These are phyloP conservation scores for Cryptoprocta ferox DNA, from an alignment of 2,797 vertebrate genomes.

Conservation along the genomic window DNA sequence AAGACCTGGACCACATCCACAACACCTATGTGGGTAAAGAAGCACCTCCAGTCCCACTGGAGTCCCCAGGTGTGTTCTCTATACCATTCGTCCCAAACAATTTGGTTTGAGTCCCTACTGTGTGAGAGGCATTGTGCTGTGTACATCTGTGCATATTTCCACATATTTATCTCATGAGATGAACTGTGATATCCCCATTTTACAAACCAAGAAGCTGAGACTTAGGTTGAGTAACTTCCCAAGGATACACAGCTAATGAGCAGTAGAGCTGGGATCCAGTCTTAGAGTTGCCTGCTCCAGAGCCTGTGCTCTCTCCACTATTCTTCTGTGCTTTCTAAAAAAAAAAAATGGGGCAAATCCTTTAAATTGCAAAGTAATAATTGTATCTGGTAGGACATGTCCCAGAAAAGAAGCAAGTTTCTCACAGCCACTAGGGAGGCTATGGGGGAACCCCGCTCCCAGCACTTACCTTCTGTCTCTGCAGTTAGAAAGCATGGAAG, in stretches of 20 bases:
- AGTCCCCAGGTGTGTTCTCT: background rate
- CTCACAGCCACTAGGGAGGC: background rate
- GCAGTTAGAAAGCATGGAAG: background rate
- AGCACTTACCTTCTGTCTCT: background rate
- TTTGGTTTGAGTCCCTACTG: background rate
- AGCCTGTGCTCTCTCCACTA: background rate
- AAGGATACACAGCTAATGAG: background rate
- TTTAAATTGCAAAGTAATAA: background rate
- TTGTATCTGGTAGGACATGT: background rate
- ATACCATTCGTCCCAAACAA: background rate
- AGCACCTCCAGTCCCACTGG: background rate
- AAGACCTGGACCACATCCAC: background rate
- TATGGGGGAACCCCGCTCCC: background rate
- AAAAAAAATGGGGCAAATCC: too few relatives aligned
- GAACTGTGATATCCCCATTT: constrained; percentile 6
- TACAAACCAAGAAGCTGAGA: background rate
- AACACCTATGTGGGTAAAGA: background rate
- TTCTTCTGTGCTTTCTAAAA: background rate
- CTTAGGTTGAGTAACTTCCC: background rate
- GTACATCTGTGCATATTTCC: background rate
- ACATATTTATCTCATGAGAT: background rate
- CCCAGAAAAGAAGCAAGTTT: background rate
- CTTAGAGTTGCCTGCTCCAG: background rate
- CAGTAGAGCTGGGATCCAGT: background rate
- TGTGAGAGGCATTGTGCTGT: background rate